These are phyloP conservation scores for Lampris megalopsis DNA, from an alignment of 2,113 vertebrate genomes.

Conservation along the genomic window DNA sequence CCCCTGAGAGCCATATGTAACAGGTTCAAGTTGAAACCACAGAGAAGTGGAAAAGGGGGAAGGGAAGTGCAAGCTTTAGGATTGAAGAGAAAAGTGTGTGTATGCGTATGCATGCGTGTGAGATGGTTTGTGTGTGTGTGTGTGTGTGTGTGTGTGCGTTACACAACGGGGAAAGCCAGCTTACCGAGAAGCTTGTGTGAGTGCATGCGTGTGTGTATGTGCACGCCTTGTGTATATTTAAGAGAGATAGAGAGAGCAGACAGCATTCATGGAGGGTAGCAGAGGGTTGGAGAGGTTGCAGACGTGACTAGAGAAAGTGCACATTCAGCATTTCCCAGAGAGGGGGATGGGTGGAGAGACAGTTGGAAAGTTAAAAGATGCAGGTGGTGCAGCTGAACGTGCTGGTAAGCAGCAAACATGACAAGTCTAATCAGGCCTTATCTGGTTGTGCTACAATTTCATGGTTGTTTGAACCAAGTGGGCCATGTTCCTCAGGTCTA, in stretches of 20 bases:
- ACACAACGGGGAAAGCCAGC: slow-evolving; percentile 2
- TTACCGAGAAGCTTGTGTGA: not conserved
- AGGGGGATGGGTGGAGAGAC: slow-evolving; percentile 33
- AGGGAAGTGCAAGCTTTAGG: slow-evolving; percentile 14
- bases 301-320: slow-evolving; percentile 56
- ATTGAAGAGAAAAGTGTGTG: slow-evolving; percentile 3
- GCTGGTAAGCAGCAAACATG: slow-evolving; percentile 57
- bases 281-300: slow-evolving; percentile 40
- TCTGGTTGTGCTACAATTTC: slow-evolving; percentile 79
- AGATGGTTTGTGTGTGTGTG: not conserved
- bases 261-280: not conserved
- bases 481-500: slow-evolving; percentile 77
- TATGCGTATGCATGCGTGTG: not conserved
- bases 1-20: slow-evolving; percentile 37
- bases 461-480: slow-evolving; percentile 86
- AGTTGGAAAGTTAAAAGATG: slow-evolving; percentile 41
- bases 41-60: slow-evolving; percentile 31
- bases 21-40: slow-evolving; percentile 54
- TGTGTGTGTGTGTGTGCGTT: not conserved
- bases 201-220: not conserved
- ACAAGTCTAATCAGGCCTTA: slow-evolving; percentile 83
- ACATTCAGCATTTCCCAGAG: slow-evolving; percentile 63
- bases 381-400: slow-evolving; percentile 63
- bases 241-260: slow-evolving; percentile 47
- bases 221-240: slow-evolving; percentile 17